Base-by-base conservation (phyloP, 1,140 invertebrate genomes). In the Tetragonula clypearis region DNA sequence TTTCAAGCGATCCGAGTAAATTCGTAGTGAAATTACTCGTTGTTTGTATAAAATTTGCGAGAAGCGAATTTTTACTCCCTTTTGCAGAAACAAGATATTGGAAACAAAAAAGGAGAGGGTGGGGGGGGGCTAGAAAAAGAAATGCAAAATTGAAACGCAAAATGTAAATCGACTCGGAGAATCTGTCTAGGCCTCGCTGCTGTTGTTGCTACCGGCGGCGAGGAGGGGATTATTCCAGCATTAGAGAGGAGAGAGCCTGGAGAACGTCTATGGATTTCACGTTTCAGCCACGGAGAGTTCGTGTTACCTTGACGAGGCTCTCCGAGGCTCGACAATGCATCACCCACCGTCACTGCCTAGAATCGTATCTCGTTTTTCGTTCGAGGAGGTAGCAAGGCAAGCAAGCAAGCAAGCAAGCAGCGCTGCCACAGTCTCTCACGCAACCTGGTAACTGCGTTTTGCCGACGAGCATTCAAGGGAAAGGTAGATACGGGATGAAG, bases 341-440 rank as follows among this genome's bases (percentile, higher is more conserved):
- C 69, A 65, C 68, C 83, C 83, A 56, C 49, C 58, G 77, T 84
- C 76, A 30, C 66, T 56, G 76, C 65, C 69, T 80, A 66, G 69
- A 73, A 80, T 80, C 83, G 78, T 80, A 85, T 85, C 74, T 74
- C 83, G 83, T 85, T 85, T 80, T 85, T 73, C 77, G 49, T 74
- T 65, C 56, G 77, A 66, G n/a, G 30, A 79, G 66, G 60, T 15
- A 62, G 49, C 49, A 15, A 2, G 9, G 9, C 49, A 17, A 79
- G 66, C 30, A 0, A 30, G 30, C 30, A 30, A 30, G 30, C 49
- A 9, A 62, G 49, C 53, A 21, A 2, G 11, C 49, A 11, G 15
- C 12, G n/a, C 35, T 23, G 35, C 35, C n/a, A n/a, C 66, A 15
- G 56, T 72, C 68, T 77, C 82, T 78, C 76, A 77, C 75, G 82